Base-by-base conservation (phyloP, 2,888 invertebrate genomes). In the Eupithecia subumbrata region DNA sequence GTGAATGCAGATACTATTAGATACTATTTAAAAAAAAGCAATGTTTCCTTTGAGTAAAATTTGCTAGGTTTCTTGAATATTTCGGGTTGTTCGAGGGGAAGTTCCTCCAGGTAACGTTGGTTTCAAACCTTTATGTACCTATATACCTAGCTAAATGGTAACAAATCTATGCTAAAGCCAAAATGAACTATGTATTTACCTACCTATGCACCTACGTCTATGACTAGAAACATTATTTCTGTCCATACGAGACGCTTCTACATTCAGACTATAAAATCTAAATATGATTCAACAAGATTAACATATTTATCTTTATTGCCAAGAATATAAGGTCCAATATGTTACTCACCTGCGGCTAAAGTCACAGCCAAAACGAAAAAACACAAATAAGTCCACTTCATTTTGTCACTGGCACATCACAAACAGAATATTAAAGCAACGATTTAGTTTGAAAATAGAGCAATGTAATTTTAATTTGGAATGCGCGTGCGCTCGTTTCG, bases 351-450 rank as follows among this genome's bases (percentile, higher is more conserved):
- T 75, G 69, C 18, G 14, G 45, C 75, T 18, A 69, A 72, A 30
- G 75, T 73, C 3, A 68, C 75, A 9, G 69, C 56, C 5, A 67
- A 63, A 22, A 69, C 73, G 7, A 79, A n/a, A 7, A 83, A 67
- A 75, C 80, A 76, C 12, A 73, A 70, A 56, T 56, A 56, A 22
- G 22, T 4, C 67, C 82, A 75, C 79, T 80, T 86, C 86, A 86
- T 86, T 74, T 79, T 67, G 18, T 63, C 82, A 85, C 82, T 76
- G 72, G 40, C 77, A 79, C 85, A 85, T 84, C 81, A 80, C 80
- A 78, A 40, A 78, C 79, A 45, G 40, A 37, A 71, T 45, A 67
- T 48, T 7, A 63, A 48, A 77, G 70, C 66, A 25, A 64, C 63
- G 30, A 63, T 64, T 64, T 30, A 37, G 22, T 67, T 66, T 66